Evolutionary conservation across 2,113 vertebrate species (phyloP), one percentile per base, ranked within the genome.

Genomic region (Rhea pennata): DNA sequence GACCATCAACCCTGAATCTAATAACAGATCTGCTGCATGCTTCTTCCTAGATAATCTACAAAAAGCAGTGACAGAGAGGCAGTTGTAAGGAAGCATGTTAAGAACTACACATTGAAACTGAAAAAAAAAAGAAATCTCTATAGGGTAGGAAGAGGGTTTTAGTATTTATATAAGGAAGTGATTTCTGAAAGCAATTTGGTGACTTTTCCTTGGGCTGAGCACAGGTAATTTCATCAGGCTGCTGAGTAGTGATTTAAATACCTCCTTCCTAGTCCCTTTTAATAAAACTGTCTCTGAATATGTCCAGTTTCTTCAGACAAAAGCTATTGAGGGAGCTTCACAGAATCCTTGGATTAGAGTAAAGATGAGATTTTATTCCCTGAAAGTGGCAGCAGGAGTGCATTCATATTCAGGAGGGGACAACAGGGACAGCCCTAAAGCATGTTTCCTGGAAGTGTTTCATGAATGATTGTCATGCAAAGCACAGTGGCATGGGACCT

Each of bases 401-500:
- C 29, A 44, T n/a, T 42, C 22, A 1, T 4, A 6, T 4, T 0
- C 0, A 64, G 40, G 42, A 6, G 21, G 42, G 73, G 50, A 42
- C 3, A 8, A 11, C 54, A 73, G 48, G 66, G 70, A 40, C n/a
- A 83, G 69, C 62, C 50, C 64, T 27, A 78, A 56, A 70, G 6
- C 10, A 33, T 58, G 31, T 53, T 10, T 29, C 10, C 62, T 65
- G 56, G 51, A 10, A 17, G 33, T 13, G 54, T 14, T n/a, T 77
- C 36, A 0, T 5, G 77, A 66, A 58, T 42, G 54, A 10, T 5
- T 4, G 50, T 39, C 48, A 29, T 15, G 42, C 56, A 46, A 36
- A 39, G 26, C 46, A 12, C 0, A 2, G 33, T 1, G 5, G 3
- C 21, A 24, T 53, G 69, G 80, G 65, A 42, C 0, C 23, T 27